Evolutionary conservation across 2,113 vertebrate species (phyloP).

Genomic region (Tautogolabrus adspersus): DNA sequence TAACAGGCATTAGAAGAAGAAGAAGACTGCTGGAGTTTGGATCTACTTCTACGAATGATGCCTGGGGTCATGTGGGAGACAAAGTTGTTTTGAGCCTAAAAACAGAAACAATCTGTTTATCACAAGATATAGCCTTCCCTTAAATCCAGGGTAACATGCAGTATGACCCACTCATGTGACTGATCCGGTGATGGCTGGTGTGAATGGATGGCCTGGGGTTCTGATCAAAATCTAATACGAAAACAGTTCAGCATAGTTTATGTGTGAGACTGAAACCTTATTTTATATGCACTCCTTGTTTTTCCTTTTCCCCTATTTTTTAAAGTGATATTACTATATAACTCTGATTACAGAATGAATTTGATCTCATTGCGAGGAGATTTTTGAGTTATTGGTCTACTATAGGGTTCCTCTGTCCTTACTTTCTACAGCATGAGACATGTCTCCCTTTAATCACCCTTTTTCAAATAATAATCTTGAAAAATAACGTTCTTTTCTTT

Average conservation of each 20-base stretch:
- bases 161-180: conserved; percentile 59
- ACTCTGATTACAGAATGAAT: too few relatives aligned
- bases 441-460: too few relatives aligned
- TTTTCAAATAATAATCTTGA: too few relatives aligned
- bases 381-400: too few relatives aligned
- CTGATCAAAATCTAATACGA: conserved; percentile 38
- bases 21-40: conserved; percentile 18
- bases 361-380: too few relatives aligned
- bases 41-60: conserved; percentile 11
- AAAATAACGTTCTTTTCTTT: too few relatives aligned
- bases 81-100: conserved; percentile 50
- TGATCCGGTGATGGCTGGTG: conserved; percentile 24
- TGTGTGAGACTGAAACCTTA: background rate
- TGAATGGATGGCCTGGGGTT: conserved; percentile 45
- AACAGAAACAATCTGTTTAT: conserved; percentile 69
- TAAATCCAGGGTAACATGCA: conserved; percentile 23
- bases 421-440: too few relatives aligned
- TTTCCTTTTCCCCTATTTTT: too few relatives aligned
- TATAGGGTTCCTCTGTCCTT: too few relatives aligned
- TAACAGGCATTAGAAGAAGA: conserved; percentile 40
- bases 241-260: conserved; percentile 29
- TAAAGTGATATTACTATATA: too few relatives aligned
- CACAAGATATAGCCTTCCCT: conserved; percentile 53
- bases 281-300: too few relatives aligned
- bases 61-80: conserved; percentile 47